Conservation (phyloP, 2,888 invertebrate genomes). For the Osmoderma eremita region DNA sequence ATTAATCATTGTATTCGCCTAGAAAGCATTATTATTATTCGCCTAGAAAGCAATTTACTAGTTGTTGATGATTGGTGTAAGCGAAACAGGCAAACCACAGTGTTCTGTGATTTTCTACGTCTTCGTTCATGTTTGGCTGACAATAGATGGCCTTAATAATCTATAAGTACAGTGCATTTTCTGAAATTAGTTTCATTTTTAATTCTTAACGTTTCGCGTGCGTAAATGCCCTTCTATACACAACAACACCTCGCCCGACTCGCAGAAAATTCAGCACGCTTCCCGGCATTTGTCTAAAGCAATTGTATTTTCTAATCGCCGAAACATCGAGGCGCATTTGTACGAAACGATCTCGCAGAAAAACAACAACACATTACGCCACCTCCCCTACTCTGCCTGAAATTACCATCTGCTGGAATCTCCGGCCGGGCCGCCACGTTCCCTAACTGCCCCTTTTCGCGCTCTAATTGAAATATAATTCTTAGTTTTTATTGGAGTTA, state of each 20-base stretch:
- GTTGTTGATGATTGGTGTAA: too few species aligned
- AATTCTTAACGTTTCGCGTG: too few species aligned
- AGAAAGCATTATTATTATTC: too few species aligned
- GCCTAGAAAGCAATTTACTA: too few species aligned
- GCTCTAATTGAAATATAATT: conserved; percentile 52
- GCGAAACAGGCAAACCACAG: too few species aligned
- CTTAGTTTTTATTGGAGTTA: conserved; percentile 44
- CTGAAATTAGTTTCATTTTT: background rate
- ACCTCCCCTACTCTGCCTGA: conserved; percentile 45
- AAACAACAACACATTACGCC: conserved; percentile 49
- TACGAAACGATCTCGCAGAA: conserved; percentile 48
- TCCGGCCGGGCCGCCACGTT: conserved; percentile 37
- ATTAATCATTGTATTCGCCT: too few species aligned
- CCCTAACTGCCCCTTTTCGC: conserved; percentile 42
- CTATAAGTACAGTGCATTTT: background rate
- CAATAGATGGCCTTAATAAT: too few species aligned
- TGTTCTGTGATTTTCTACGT: too few species aligned
- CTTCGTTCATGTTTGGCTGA: too few species aligned
- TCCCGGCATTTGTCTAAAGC: conserved; percentile 41
- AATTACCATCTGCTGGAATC: conserved; percentile 51
- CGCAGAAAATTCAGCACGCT: too few species aligned
- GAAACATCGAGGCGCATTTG: conserved; percentile 52
- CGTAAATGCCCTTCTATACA: too few species aligned
- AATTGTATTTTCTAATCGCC: conserved; percentile 49
- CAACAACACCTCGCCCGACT: too few species aligned